Evolutionary conservation across 2,113 vertebrate species (phyloP).

Genomic region (Alaudala cheleensis): DNA sequence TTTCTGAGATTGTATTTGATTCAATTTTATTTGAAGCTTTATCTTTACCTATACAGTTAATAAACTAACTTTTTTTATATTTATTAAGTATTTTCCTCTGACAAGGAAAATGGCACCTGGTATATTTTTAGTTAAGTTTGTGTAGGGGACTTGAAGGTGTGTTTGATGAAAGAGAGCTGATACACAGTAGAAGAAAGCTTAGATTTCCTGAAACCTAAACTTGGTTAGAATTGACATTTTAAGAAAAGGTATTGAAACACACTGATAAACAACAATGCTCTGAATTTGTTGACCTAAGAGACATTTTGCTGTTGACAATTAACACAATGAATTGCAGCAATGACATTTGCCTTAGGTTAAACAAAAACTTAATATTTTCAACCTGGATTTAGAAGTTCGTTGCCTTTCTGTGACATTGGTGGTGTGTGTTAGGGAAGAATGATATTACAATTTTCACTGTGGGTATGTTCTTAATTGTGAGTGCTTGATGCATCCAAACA

Average conservation of each 20-base stretch:
- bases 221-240: not conserved
- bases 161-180: not conserved
- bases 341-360: constrained; percentile 10
- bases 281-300: not conserved
- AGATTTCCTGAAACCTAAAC: not conserved
- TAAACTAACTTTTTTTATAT: not conserved
- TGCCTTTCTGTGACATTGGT: not conserved
- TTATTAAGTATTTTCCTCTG: not conserved
- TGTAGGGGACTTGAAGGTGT: not conserved
- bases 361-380: constrained; percentile 1
- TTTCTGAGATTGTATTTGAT: not conserved
- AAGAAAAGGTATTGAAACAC: not conserved
- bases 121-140: not conserved
- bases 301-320: not conserved
- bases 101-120: not conserved
- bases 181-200: not conserved
- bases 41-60: not conserved
- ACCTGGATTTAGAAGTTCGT: not conserved
- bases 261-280: not conserved
- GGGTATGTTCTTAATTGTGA: not conserved
- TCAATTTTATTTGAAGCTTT: not conserved
- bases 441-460: not conserved
- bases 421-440: not conserved
- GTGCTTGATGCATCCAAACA: not conserved
- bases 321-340: not conserved